phyloP scores from a whole-genome alignment of 2,797 vertebrate species.

The Pipistrellus kuhlii region DNA sequence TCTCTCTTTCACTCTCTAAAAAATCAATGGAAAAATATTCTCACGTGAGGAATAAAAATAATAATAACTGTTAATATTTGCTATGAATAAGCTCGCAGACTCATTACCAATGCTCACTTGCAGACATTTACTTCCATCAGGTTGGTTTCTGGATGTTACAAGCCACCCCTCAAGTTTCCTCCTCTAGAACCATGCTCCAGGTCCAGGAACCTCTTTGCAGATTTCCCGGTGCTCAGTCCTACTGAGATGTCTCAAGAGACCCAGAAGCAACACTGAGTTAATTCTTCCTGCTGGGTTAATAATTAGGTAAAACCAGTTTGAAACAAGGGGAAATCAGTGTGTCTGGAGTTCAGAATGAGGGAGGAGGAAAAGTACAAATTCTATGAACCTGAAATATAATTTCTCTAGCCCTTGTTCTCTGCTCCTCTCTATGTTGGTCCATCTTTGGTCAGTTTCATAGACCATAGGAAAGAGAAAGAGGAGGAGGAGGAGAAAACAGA shows the following conservation, averaged over 20 bases:
- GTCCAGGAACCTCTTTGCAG: conserved; percentile 62
- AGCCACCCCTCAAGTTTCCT: not conserved
- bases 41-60: conserved; percentile 32
- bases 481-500: no score
- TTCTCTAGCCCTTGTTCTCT: not conserved
- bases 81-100: conserved; percentile 55
- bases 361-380: conserved; percentile 47
- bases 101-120: conserved; percentile 65
- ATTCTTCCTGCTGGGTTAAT: conserved; percentile 67
- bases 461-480: not conserved
- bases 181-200: conserved; percentile 9
- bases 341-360: conserved; percentile 42
- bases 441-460: not conserved
- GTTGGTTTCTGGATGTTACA: conserved; percentile 19
- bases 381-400: not conserved
- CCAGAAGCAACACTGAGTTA: conserved; percentile 64
- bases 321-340: conserved; percentile 63
- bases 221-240: conserved; percentile 1
- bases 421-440: not conserved
- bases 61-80: conserved; percentile 70
- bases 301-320: conserved; percentile 71
- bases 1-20: no score
- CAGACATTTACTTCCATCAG: conserved; percentile 55
- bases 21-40: no score
- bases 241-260: conserved; percentile 63